Conservation (phyloP, 2,113 vertebrate species). For the Pimephales promelas region DNA sequence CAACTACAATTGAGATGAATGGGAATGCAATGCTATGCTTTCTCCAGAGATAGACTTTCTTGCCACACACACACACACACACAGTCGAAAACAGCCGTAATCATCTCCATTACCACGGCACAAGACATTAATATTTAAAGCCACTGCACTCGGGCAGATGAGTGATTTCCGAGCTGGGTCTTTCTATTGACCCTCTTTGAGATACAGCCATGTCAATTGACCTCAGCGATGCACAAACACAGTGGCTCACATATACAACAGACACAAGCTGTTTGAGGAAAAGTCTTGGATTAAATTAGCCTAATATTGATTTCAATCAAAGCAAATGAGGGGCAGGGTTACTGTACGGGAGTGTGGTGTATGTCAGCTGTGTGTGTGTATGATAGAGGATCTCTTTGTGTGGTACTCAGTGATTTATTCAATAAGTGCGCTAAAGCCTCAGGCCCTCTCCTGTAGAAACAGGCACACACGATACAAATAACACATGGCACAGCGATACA, state of each 20-base stretch:
- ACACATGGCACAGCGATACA: neutral
- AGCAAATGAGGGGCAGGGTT: conserved; percentile 16
- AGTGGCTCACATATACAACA: neutral
- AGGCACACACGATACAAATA: neutral
- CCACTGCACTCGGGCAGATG: conserved; percentile 1
- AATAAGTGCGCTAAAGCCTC: neutral
- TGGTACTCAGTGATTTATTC: conserved; percentile 3
- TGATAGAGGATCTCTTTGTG: conserved; percentile 9
- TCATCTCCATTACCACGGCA: neutral
- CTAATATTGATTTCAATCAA: conserved; percentile 21
- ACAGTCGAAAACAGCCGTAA: neutral
- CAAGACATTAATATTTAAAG: conserved; percentile 37
- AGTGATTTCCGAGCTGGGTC: conserved; percentile 1
- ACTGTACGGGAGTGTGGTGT: conserved; percentile 2
- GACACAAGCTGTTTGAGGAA: conserved; percentile 7
- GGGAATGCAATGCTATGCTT: neutral
- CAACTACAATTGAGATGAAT: neutral
- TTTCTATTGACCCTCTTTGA: conserved; percentile 26
- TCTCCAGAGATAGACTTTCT: neutral
- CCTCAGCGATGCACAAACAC: conserved; percentile 31
- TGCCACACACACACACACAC: neutral
- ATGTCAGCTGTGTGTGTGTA: neutral
- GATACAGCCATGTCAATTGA: conserved; percentile 12
- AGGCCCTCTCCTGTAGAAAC: neutral
- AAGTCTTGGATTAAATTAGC: conserved; percentile 24